phyloP scores from a whole-genome alignment of 2,888 invertebrate genomes.

The Scaeva pyrastri region DNA sequence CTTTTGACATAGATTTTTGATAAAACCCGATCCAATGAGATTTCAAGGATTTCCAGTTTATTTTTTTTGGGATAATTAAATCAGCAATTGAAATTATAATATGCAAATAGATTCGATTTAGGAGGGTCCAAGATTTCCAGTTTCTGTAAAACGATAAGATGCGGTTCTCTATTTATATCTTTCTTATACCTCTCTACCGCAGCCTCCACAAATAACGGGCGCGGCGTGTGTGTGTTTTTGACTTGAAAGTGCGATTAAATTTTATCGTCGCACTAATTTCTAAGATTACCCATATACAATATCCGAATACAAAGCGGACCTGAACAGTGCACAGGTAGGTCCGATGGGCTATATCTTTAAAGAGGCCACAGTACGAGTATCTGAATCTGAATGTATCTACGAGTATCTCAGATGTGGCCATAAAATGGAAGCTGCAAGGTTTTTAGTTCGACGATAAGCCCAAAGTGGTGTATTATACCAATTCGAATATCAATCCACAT shows the following conservation, averaged over 20 bases:
- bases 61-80: slow-evolving; percentile 47
- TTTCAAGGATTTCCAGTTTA: slow-evolving; percentile 43
- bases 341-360: too few species aligned
- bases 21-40: slow-evolving; percentile 6
- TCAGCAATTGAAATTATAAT: slow-evolving; percentile 50
- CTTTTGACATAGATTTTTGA: slow-evolving; percentile 64
- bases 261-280: slow-evolving; percentile 69
- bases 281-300: slow-evolving; percentile 54
- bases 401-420: not conserved
- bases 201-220: too few species aligned
- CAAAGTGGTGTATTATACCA: slow-evolving; percentile 20
- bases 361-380: not conserved
- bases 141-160: slow-evolving; percentile 5
- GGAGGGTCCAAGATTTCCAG: slow-evolving; percentile 63
- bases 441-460: slow-evolving; percentile 24
- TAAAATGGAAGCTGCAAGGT: slow-evolving; percentile 27
- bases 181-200: too few species aligned
- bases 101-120: slow-evolving; percentile 57
- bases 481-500: not conserved
- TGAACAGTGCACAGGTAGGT: too few species aligned
- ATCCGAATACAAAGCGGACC: slow-evolving; percentile 32
- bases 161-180: not conserved
- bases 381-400: not conserved
- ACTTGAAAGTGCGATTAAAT: slow-evolving; percentile 60
- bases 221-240: slow-evolving; percentile 4